Evolutionary conservation across 92 coral and sea anemone genomes (phyloP), one percentile per base, ranked within the genome.

Genomic region (Bergia sp.): DNA sequence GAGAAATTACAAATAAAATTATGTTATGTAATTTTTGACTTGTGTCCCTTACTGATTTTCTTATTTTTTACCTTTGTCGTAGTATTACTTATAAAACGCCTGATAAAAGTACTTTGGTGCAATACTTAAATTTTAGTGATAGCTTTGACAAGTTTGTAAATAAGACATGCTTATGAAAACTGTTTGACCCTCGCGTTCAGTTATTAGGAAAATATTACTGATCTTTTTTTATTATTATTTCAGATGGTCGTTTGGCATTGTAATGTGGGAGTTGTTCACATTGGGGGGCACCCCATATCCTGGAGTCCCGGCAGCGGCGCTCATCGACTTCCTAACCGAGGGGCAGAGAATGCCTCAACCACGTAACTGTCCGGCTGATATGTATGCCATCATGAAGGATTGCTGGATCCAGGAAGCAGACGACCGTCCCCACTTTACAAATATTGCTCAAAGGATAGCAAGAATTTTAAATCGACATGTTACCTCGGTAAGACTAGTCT

Each of bases 231-330:
- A 18, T 61, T 61, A 2, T 18, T 3, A 61, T 16, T 61, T 16
- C 69, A 90, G 92, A 23, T 90, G 92, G 92, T 86, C 92, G 39
- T 90, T 90, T 81, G 92, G 92, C 44, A 86, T 90, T 53, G 44
- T 90, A 37, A 18, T 88, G 23, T 90, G 92, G 92, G 92, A 90
- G 44, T 67, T 90, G 88, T 86, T 90, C 57, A 90, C 92, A 41
- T 58, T 90, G 13, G 92, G 92, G 42, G 92, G 92, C 10, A 86
- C 90, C 11, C 92, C 92, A 13, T 90, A 90, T 23, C 92, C 92
- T 5, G 85, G 89, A 9, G 83, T 90, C 2, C 92, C 88, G 42
- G 71, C 92, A 4, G 92, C 79, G 75, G 86, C 88, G 12, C 87
- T 90, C 21, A 45, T 81, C 4, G 90, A 90, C 53, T 90, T 49